phyloP scores from a whole-genome alignment of 2,797 vertebrate genomes.

The Rhinophrynus dorsalis region DNA sequence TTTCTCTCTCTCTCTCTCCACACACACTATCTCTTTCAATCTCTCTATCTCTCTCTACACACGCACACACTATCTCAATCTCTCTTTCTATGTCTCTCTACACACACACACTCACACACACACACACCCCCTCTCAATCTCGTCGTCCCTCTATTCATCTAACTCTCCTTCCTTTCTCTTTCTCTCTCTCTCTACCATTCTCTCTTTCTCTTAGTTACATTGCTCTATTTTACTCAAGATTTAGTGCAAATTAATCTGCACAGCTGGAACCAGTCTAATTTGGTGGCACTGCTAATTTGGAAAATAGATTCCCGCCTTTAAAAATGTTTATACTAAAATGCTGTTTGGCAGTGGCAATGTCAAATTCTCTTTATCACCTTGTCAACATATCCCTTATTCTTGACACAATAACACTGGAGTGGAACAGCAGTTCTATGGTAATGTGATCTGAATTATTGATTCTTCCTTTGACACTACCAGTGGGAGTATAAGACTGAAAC shows the following conservation, averaged over 20 bases:
- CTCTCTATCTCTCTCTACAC: background rate
- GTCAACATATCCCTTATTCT: conserved; percentile 42
- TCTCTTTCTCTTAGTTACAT: no score
- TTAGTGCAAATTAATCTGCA: background rate
- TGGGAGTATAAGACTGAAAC: conserved; percentile 18
- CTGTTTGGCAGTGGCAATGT: conserved; percentile 19
- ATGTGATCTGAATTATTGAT: conserved; percentile 46
- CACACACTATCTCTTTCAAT: background rate
- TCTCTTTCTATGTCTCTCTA: no score
- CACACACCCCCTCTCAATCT: no score
- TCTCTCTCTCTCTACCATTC: background rate
- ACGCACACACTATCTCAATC: background rate
- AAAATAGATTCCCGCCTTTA: background rate
- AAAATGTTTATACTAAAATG: conserved; percentile 6
- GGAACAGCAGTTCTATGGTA: conserved; percentile 30
- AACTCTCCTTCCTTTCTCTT: background rate
- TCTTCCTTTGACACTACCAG: conserved; percentile 26
- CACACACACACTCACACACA: no score
- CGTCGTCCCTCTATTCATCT: no score
- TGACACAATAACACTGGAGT: conserved; percentile 32
- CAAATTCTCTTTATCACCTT: conserved; percentile 39
- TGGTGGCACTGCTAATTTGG: background rate
- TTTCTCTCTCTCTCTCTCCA: background rate
- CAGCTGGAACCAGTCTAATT: background rate
- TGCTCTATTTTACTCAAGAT: background rate